A percentile compares a stretch with the other conserved stretches of the same genome.
These are phyloP conservation scores for Cordylochernes scorpioides DNA, from an alignment of 2,888 invertebrate genomes.

Conservation along the genomic window DNA sequence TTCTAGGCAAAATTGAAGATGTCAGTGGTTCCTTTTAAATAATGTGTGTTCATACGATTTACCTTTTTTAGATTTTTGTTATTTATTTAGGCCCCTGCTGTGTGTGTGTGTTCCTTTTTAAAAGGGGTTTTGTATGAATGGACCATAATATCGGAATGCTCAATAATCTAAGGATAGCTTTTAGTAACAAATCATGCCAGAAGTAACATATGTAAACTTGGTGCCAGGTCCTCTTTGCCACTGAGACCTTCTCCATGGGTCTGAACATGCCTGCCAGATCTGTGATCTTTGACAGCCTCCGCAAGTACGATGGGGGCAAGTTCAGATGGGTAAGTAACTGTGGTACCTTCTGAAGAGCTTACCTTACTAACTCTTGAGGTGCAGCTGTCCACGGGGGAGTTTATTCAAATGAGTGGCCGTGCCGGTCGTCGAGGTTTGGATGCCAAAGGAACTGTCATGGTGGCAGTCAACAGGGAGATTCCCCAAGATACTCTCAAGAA, in stretches of 20 bases:
- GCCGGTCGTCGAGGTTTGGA: constrained; percentile 85
- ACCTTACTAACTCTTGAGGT: constrained; percentile 31
- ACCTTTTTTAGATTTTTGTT: too few relatives aligned
- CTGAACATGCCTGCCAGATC: constrained; percentile 98
- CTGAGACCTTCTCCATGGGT: constrained; percentile 99
- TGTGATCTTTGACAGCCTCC: constrained; percentile 74
- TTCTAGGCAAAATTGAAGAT: too few relatives aligned
- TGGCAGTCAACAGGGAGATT: constrained; percentile 50
- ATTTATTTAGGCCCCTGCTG: too few relatives aligned
- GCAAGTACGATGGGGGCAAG: constrained; percentile 64
- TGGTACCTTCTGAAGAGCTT: too few relatives aligned
- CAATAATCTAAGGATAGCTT: too few relatives aligned
- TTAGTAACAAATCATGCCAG: too few relatives aligned
- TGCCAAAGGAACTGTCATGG: constrained; percentile 73
- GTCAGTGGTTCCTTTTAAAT: too few relatives aligned
- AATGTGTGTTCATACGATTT: too few relatives aligned
- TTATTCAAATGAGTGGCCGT: constrained; percentile 93
- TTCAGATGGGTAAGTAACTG: constrained; percentile 29
- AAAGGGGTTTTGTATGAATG: too few relatives aligned
- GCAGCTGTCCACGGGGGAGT: constrained; percentile 74
- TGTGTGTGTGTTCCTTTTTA: too few relatives aligned
- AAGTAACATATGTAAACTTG: constrained; percentile 3
- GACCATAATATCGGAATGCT: too few relatives aligned
- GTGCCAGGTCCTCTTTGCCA: constrained; percentile 70
- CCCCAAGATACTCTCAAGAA: constrained; percentile 44